These are phyloP conservation scores for Thysanoteuthis rhombus DNA, from an alignment of 2,888 invertebrate species.

Conservation along the genomic window DNA sequence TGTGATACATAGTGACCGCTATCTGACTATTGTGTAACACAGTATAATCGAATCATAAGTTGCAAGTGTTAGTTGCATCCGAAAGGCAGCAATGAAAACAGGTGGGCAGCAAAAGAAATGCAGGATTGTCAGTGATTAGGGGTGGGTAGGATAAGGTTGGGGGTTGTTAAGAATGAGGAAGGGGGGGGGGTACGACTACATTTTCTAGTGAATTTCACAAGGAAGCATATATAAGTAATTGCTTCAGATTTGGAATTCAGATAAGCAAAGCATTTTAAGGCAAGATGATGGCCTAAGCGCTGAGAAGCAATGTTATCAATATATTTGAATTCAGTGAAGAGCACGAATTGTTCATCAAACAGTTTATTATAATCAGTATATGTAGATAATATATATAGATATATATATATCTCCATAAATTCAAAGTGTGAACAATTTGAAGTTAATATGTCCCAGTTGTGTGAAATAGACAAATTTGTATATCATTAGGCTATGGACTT, in stretches of 20 bases:
- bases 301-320: not conserved
- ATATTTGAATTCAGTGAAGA: too few relatives aligned
- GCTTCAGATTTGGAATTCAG: not conserved
- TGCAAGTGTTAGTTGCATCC: not conserved
- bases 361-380: too few relatives aligned
- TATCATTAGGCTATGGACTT: not conserved
- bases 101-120: not conserved
- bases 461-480: not conserved
- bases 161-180: not conserved
- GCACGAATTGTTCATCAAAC: too few relatives aligned
- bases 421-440: too few relatives aligned
- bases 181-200: not conserved
- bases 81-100: not conserved
- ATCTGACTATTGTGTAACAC: not conserved
- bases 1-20: slow-evolving; percentile 25
- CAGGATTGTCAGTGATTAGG: not conserved
- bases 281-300: not conserved
- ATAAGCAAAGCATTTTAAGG: not conserved
- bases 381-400: too few relatives aligned
- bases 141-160: too few relatives aligned
- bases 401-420: too few relatives aligned
- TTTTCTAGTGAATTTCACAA: not conserved
- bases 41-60: not conserved
- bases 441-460: too few relatives aligned
- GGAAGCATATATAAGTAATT: not conserved